These are phyloP conservation scores for Ursus arctos DNA, from an alignment of 2,113 vertebrate species.

Conservation along the genomic window DNA sequence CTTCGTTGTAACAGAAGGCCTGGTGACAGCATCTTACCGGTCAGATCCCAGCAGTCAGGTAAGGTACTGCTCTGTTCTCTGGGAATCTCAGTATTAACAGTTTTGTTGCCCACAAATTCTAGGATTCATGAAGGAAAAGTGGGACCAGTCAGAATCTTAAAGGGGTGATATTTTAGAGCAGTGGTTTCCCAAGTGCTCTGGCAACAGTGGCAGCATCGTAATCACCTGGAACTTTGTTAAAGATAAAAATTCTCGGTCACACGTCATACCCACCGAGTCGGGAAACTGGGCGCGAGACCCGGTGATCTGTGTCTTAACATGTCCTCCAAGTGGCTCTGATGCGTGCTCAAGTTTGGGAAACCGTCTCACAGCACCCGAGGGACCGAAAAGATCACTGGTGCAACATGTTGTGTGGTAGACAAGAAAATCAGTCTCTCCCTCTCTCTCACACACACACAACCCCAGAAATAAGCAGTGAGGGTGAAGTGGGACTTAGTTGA, in stretches of 20 bases:
- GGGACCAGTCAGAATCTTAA: background rate
- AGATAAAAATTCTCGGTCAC: background rate
- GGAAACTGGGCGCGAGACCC: background rate
- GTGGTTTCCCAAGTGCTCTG: constrained; percentile 31
- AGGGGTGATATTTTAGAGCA: background rate
- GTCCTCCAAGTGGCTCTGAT: background rate
- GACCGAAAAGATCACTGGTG: constrained; percentile 40
- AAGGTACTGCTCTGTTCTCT: background rate
- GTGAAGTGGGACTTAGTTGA: background rate
- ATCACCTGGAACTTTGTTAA: constrained; percentile 44
- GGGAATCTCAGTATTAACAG: background rate
- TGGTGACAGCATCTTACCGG: background rate
- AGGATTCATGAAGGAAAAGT: constrained; percentile 55
- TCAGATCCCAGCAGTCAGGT: background rate
- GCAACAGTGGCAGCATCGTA: background rate
- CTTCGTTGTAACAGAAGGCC: background rate
- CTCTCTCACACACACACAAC: background rate
- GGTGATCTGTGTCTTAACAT: background rate
- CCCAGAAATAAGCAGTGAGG: constrained; percentile 46
- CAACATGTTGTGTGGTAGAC: constrained; percentile 25
- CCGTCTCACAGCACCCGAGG: constrained; percentile 63
- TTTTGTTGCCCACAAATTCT: constrained; percentile 10
- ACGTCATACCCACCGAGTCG: background rate
- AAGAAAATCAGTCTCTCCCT: background rate
- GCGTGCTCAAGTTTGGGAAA: constrained; percentile 31